phyloP scores from a whole-genome alignment of 2,113 vertebrate genomes.

The Meleagris gallopavo region DNA sequence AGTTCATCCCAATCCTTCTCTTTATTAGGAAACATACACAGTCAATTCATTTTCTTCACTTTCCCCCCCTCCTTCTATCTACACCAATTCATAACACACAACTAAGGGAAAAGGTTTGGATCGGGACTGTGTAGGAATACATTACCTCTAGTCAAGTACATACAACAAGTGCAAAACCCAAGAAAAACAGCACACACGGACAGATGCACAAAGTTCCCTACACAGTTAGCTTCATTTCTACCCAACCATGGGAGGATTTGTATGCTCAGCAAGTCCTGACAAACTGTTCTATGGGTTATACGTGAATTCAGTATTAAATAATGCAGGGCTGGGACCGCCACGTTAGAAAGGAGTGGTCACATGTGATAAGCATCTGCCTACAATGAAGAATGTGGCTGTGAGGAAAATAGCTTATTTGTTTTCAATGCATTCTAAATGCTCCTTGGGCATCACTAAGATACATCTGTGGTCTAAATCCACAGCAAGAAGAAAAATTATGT shows the following conservation, averaged over 20 bases:
- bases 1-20: neutral
- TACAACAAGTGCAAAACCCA: neutral
- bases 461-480: accelerated
- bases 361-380: neutral
- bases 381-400: neutral
- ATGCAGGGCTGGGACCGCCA: neutral
- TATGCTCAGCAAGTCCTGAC: neutral
- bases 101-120: neutral
- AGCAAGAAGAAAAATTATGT: neutral
- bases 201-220: neutral
- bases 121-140: neutral
- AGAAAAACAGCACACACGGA: neutral
- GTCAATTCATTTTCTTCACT: neutral
- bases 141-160: neutral
- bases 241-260: neutral
- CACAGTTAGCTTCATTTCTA: neutral
- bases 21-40: neutral
- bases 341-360: neutral
- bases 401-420: neutral
- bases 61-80: neutral
- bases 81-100: neutral
- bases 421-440: neutral
- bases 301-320: neutral
- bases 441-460: neutral
- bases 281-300: neutral